Conservation (phyloP, 2,113 vertebrate species). For the Kryptolebias marmoratus region DNA sequence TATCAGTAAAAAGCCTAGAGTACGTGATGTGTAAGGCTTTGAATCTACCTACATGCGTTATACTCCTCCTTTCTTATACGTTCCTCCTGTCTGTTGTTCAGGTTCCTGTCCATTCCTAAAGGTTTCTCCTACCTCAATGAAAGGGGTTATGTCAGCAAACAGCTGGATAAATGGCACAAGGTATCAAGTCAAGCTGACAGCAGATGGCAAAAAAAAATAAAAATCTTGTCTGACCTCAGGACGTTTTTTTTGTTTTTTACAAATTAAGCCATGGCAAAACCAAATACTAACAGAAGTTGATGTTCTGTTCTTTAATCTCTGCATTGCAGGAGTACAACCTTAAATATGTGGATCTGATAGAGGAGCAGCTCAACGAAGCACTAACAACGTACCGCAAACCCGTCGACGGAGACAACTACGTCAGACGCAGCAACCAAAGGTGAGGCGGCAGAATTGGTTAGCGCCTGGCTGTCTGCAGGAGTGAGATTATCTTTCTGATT, state of each 20-base stretch:
- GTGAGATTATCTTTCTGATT: no score
- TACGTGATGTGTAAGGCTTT: neutral
- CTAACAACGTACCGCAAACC: slow-evolving; percentile 98
- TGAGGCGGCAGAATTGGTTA: neutral
- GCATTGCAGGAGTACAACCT: slow-evolving; percentile 91
- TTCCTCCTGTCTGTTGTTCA: slow-evolving; percentile 62
- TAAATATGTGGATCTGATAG: slow-evolving; percentile 96
- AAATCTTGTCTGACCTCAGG: no score
- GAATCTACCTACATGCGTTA: neutral
- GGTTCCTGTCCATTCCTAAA: slow-evolving; percentile 98
- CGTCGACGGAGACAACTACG: slow-evolving; percentile 97
- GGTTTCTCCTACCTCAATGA: slow-evolving; percentile 98
- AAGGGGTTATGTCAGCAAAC: slow-evolving; percentile 95
- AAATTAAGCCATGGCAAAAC: neutral
- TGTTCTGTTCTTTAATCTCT: neutral
- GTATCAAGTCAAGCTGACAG: slow-evolving; percentile 69
- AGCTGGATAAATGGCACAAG: slow-evolving; percentile 99
- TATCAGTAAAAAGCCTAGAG: neutral
- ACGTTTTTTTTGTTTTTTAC: neutral
- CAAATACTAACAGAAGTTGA: neutral
- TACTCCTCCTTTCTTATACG: neutral
- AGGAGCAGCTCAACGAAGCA: slow-evolving; percentile 97
- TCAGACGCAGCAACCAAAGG: slow-evolving; percentile 98
- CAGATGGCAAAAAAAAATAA: neutral
- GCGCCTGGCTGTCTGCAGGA: neutral